Evolutionary conservation across 2,888 invertebrate species (phyloP).

Genomic region (Alcis repandata): DNA sequence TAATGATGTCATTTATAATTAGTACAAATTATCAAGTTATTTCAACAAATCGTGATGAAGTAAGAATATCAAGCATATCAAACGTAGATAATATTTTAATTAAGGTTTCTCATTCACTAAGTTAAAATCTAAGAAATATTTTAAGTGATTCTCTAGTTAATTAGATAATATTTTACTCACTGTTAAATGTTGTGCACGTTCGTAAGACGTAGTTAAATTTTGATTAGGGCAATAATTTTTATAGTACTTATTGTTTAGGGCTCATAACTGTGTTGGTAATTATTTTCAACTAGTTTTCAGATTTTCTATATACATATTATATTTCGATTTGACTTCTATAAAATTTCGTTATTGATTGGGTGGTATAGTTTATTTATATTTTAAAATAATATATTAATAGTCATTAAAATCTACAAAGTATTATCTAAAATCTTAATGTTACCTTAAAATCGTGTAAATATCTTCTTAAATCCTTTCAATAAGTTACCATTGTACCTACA

Average conservation of each 20-base stretch:
- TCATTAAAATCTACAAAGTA: conserved; percentile 64
- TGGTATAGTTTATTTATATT: conserved; percentile 41
- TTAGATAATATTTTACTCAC: conserved; percentile 82
- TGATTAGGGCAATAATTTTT: conserved; percentile 82
- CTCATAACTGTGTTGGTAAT: conserved; percentile 41
- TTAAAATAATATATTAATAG: conserved; percentile 40
- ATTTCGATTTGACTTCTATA: conserved; percentile 27
- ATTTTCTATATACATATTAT: conserved; percentile 28
- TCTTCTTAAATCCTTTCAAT: conserved; percentile 79
- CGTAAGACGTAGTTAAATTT: conserved; percentile 74
- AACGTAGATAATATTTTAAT: conserved; percentile 61
- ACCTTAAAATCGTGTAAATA: conserved; percentile 81
- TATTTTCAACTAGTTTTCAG: conserved; percentile 36
- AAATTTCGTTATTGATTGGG: conserved; percentile 30
- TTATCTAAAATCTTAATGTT: conserved; percentile 74
- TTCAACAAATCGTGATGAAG: conserved; percentile 63
- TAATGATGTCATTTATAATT: too few species aligned
- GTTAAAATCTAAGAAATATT: conserved; percentile 54
- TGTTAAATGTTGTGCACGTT: conserved; percentile 87
- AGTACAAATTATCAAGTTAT: conserved; percentile 6
- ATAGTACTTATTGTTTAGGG: conserved; percentile 55
- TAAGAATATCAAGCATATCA: conserved; percentile 86
- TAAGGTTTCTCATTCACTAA: conserved; percentile 69
- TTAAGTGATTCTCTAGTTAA: conserved; percentile 71
- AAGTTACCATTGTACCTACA: conserved; percentile 80